phyloP scores from a whole-genome alignment of 2,113 vertebrate species.

The Grallaria varia region DNA sequence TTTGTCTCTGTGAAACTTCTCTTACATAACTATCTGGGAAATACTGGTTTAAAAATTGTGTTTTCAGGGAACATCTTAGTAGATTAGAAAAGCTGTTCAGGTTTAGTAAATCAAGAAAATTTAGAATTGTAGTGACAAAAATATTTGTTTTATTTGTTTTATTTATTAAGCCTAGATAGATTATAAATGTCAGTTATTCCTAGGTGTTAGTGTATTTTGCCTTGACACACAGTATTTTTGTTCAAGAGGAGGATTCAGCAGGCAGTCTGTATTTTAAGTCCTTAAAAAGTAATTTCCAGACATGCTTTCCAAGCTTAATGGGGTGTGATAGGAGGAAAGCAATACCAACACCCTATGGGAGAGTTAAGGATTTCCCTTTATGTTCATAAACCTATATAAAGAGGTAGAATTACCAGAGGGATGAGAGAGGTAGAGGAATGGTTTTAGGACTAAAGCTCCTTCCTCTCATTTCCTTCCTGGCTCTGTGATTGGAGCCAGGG shows the following conservation, averaged over 20 bases:
- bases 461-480: background rate
- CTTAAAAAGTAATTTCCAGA: slow-evolving; percentile 11
- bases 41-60: background rate
- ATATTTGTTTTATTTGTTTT: background rate
- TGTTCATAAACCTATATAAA: background rate
- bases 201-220: background rate
- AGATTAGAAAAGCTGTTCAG: background rate
- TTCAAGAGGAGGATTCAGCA: background rate
- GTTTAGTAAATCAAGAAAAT: slow-evolving; percentile 13
- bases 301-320: background rate
- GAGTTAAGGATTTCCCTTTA: background rate
- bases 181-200: slow-evolving; percentile 4
- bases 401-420: background rate
- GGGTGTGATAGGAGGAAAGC: background rate
- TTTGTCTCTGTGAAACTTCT: slow-evolving; percentile 6
- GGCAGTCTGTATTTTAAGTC: slow-evolving; percentile 15
- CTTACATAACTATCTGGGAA: slow-evolving; percentile 15
- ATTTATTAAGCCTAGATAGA: background rate
- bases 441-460: background rate
- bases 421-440: background rate
- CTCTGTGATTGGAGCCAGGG: background rate
- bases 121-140: background rate
- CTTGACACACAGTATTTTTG: background rate
- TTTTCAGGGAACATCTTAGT: background rate
- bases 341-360: background rate